Base-by-base conservation (phyloP, 53 echinoderm and acorn worm genomes). In the Antedon mediterranea region DNA sequence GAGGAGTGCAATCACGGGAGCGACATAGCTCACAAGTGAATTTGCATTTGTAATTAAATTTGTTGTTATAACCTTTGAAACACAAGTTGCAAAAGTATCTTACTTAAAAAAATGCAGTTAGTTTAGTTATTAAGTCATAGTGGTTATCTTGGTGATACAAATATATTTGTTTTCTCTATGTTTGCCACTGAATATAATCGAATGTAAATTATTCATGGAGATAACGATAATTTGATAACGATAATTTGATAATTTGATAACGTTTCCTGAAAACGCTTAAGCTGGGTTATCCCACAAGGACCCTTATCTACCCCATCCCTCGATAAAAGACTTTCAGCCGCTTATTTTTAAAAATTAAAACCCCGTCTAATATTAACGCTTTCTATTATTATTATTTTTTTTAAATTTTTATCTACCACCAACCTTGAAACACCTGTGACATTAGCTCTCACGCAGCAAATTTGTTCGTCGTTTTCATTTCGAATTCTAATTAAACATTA, bases 371-470 rank as follows among this genome's bases (percentile, higher is more conserved):
- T 84, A 11, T 78, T 15, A 28, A 57, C n/a, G n/a, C n/a, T n/a
- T n/a, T n/a, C n/a, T 7, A 84, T 73, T 0, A 80, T 73, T n/a
- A n/a, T n/a, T n/a, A n/a, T n/a, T n/a, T 34, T 87, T 34, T 31
- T 82, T 73, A 18, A 15, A 57, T 18, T 57, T 6, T 11, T 18
- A 23, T 57, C 57, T 6, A 90, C 87, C 0, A 90, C 87, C 0
- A 84, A 82, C n/a, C 81, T 34, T 0, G 84, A 76, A 18, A 81
- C 71, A 14, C 77, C 90, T 0, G 90, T 90, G 0, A 87, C 87
- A 26, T 90, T 76, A 4, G 86, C 87, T 70, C 87, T 79, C 0
- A 90, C 80, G 33, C 83, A 87, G 43, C 87, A 82, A 32, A 87
- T 37, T 3, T 76, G 29, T 57, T 57, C 57, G 20, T 57, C 57